phyloP scores from a whole-genome alignment of 2,888 invertebrate species.

The Nomada fucata region DNA sequence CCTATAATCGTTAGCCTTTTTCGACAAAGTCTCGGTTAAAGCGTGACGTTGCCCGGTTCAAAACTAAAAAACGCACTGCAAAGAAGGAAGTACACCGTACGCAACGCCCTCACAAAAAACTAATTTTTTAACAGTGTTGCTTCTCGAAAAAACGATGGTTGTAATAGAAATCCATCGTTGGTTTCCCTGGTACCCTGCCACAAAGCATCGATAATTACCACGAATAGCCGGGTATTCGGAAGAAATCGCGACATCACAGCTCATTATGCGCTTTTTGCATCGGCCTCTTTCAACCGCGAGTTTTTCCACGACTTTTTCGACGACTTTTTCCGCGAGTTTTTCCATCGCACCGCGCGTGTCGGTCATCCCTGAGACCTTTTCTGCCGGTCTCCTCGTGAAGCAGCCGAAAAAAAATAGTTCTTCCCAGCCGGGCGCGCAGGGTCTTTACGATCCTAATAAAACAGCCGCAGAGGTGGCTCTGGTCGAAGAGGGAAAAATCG shows the following conservation, averaged over 20 bases:
- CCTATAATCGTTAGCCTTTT: too few relatives aligned
- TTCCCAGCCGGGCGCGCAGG: conserved; percentile 48
- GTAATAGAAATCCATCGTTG: neutral
- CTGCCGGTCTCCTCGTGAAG: neutral
- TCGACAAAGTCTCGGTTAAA: too few relatives aligned
- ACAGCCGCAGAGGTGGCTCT: conserved; percentile 49
- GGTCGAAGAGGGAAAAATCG: conserved; percentile 17
- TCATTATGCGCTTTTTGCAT: conserved; percentile 59
- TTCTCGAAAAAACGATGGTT: neutral
- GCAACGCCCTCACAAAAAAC: too few relatives aligned
- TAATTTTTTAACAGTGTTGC: conserved; percentile 6
- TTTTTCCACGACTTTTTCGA: conserved; percentile 64
- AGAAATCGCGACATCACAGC: conserved; percentile 47
- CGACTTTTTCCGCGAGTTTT: conserved; percentile 67
- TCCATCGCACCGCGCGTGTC: conserved; percentile 54
- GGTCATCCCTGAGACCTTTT: neutral
- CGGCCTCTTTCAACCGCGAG: conserved; percentile 28
- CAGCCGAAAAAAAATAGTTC: conserved; percentile 9
- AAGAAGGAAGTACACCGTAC: too few relatives aligned
- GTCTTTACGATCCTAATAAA: conserved; percentile 71
- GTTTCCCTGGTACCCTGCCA: neutral
- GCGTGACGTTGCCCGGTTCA: too few relatives aligned
- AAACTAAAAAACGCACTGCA: too few relatives aligned
- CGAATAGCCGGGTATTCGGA: neutral
- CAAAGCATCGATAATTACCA: conserved; percentile 49